phyloP scores from a whole-genome alignment of 1,140 invertebrate genomes.

The Cotesia typhae region DNA sequence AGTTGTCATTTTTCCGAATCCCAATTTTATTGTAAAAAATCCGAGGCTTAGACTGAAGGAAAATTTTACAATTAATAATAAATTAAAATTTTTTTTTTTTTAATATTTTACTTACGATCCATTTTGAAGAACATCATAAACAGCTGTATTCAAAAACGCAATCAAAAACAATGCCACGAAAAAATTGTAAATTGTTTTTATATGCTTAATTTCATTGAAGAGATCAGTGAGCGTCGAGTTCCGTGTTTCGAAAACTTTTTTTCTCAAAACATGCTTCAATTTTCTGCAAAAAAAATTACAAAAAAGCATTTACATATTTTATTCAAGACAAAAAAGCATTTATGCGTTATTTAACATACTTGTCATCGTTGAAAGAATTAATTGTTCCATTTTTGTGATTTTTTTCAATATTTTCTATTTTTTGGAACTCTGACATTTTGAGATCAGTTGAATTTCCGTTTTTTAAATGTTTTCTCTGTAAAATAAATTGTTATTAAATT shows the following conservation, averaged over 20 bases:
- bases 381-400: too few species aligned
- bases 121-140: constrained; percentile 76
- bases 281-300: neutral
- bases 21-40: constrained; percentile 65
- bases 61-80: neutral
- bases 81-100: too few species aligned
- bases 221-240: constrained; percentile 82
- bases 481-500: too few species aligned
- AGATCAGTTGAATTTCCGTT: too few species aligned
- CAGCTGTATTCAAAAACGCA: constrained; percentile 76
- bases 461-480: too few species aligned
- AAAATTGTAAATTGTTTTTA: constrained; percentile 84
- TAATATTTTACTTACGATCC: constrained; percentile 74
- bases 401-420: too few species aligned
- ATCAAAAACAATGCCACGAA: constrained; percentile 83
- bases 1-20: constrained; percentile 68
- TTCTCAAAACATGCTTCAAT: constrained; percentile 50
- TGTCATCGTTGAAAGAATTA: too few species aligned
- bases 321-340: too few species aligned
- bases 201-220: constrained; percentile 77
- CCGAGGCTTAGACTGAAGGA: constrained; percentile 66
- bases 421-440: too few species aligned
- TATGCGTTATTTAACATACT: too few species aligned
- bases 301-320: neutral
- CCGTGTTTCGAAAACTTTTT: constrained; percentile 75